phyloP scores from a whole-genome alignment of 2,888 invertebrate species.

The Drosophila robusta region DNA sequence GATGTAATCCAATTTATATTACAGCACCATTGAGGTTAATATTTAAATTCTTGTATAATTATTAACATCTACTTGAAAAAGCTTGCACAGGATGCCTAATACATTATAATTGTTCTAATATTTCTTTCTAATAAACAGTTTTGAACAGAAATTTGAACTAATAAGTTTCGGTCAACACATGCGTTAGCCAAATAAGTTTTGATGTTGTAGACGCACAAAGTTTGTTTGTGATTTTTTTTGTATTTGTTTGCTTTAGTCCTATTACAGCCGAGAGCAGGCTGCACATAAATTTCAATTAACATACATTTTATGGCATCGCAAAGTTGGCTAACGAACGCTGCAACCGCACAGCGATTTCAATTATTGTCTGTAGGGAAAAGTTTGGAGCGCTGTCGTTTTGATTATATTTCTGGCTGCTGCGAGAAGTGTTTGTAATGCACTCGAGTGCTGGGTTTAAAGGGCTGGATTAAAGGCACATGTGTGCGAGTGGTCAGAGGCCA shows the following conservation, averaged over 20 bases:
- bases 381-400: conserved; percentile 31
- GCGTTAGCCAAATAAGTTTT: conserved; percentile 41
- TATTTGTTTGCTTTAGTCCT: conserved; percentile 20
- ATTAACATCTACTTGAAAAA: too few species aligned
- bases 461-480: conserved; percentile 49
- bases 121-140: too few species aligned
- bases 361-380: conserved; percentile 70
- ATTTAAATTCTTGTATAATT: too few species aligned
- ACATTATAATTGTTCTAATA: too few species aligned
- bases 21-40: too few species aligned
- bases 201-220: too few species aligned
- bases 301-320: conserved; percentile 66
- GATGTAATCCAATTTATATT: too few species aligned
- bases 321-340: conserved; percentile 52
- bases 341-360: conserved; percentile 63
- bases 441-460: conserved; percentile 42
- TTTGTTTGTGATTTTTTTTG: conserved; percentile 3
- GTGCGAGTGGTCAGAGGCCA: conserved; percentile 19
- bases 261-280: conserved; percentile 23
- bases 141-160: neutral
- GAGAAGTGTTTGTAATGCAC: conserved; percentile 58
- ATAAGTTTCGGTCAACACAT: conserved; percentile 19
- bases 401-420: conserved; percentile 34
- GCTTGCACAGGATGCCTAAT: neutral
- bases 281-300: conserved; percentile 80